These are phyloP conservation scores for Criorhina ranunculi DNA, from an alignment of 2,888 invertebrate genomes.

Conservation along the genomic window DNA sequence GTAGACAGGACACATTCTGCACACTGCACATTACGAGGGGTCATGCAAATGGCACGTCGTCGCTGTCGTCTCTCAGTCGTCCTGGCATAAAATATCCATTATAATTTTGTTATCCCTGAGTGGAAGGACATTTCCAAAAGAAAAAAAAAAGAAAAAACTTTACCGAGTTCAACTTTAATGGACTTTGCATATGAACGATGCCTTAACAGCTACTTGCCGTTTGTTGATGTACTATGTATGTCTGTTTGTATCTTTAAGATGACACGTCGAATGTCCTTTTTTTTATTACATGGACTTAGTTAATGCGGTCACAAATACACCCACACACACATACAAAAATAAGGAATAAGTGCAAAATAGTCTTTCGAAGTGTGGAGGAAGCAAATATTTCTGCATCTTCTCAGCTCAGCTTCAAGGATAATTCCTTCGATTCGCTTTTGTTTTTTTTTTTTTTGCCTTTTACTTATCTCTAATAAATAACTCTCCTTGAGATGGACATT, in stretches of 20 bases:
- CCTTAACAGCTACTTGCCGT: constrained; percentile 16
- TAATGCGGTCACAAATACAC: constrained; percentile 19
- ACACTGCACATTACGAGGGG: constrained; percentile 68
- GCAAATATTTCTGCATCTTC: constrained; percentile 63
- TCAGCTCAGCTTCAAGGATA: constrained; percentile 36
- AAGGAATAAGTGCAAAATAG: constrained; percentile 2
- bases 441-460: constrained; percentile 45
- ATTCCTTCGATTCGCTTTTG: constrained; percentile 18
- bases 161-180: constrained; percentile 79
- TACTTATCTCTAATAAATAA: constrained; percentile 67
- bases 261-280: constrained; percentile 70
- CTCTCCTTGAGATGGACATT: constrained; percentile 63
- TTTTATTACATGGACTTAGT: constrained; percentile 34
- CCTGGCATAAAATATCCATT: constrained; percentile 83
- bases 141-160: too few relatives aligned
- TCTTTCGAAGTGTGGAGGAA: constrained; percentile 5
- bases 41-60: constrained; percentile 82
- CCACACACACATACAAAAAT: neutral
- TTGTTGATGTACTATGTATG: too few relatives aligned
- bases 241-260: constrained; percentile 42
- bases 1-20: constrained; percentile 62
- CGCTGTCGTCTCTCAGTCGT: constrained; percentile 76
- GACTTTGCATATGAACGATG: constrained; percentile 75
- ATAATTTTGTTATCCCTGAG: constrained; percentile 79
- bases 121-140: constrained; percentile 45